Evolutionary conservation across 2,888 invertebrate genomes (phyloP).

Genomic region (Spisula subtruncata): DNA sequence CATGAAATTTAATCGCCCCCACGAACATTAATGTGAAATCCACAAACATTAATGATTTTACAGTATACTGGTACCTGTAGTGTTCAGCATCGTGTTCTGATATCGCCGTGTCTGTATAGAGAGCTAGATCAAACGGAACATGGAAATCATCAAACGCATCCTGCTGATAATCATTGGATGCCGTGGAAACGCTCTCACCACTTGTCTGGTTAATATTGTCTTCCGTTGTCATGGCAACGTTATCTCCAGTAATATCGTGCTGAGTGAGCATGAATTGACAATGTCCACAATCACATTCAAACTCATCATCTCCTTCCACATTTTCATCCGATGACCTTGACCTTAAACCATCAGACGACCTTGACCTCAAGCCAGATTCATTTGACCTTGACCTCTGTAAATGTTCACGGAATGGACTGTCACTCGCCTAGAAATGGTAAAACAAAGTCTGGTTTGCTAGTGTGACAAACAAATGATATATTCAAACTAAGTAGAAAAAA

Average conservation of each 20-base stretch:
- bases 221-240: not conserved
- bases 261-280: slow-evolving; percentile 69
- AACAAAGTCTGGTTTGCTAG: no score
- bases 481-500: no score
- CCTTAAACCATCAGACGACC: slow-evolving; percentile 50
- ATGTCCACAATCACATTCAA: slow-evolving; percentile 81
- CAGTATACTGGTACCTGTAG: not conserved
- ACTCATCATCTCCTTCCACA: slow-evolving; percentile 80
- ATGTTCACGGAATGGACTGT: slow-evolving; percentile 36
- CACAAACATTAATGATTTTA: no score
- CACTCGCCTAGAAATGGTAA: slow-evolving; percentile 43
- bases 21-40: no score
- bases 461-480: no score
- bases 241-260: not conserved
- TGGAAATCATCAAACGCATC: not conserved
- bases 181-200: not conserved
- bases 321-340: slow-evolving; percentile 61
- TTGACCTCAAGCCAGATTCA: slow-evolving; percentile 42
- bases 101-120: not conserved
- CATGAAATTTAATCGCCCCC: no score
- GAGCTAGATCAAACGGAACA: not conserved
- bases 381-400: slow-evolving; percentile 46
- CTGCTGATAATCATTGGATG: not conserved
- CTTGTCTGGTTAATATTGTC: not conserved
- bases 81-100: not conserved